Base-by-base conservation (phyloP, 2,888 invertebrate species). In the Sinotaia quadrata region DNA sequence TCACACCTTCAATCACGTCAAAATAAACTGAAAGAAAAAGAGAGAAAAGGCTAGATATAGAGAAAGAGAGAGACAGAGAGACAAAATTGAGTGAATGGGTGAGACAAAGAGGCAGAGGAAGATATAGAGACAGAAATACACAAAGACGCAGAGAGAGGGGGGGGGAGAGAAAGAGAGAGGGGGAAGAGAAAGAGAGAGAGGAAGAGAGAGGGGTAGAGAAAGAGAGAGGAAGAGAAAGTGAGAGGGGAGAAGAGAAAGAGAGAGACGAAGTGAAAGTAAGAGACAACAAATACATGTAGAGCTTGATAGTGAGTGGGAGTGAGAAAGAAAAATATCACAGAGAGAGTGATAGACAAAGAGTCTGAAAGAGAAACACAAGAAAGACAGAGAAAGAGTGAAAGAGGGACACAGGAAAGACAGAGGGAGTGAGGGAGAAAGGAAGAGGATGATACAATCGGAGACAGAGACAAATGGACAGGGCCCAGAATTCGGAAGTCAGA, bases 371-470 rank as follows among this genome's bases (percentile, higher is more conserved):
- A 29, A 31, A 54, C 24, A 54, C 18, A 12, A 18, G 54, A 54
- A 7, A 29, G 54, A 54, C 24, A 54, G 15, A 54, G 29, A 54
- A 27, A 29, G 24, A 54, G 27, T 18, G 54, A 29, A 15, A 54
- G 54, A 54, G 54, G 27, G 54, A 54, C 24, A 54, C 18, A 12
- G 41, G 54, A 54, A 7, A 29, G 54, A 54, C 24, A 54, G 15
- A 54, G 29, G 29, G 54, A 54, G 5, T 18, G 54, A 27, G 54
- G 29, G 15, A 54, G 54, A 29, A 31, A 54, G 54, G 29, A 24
- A 29, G 4, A 29, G 29, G 27, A 54, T 15, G 27, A 29, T 8
- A 29, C 7, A 29, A 8, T 29, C 8, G 54, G 27, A 27, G 54
- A 29, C 29, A 29, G 54, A 8, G 8, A 18, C 29, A 27, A 31